Percentiles rank a stretch among this genome's conserved stretches.
Evolutionary conservation across 30 jellyfish, hydroid and myxozoan species (phyloP).

Genomic region (Catostylus mosaicus): DNA sequence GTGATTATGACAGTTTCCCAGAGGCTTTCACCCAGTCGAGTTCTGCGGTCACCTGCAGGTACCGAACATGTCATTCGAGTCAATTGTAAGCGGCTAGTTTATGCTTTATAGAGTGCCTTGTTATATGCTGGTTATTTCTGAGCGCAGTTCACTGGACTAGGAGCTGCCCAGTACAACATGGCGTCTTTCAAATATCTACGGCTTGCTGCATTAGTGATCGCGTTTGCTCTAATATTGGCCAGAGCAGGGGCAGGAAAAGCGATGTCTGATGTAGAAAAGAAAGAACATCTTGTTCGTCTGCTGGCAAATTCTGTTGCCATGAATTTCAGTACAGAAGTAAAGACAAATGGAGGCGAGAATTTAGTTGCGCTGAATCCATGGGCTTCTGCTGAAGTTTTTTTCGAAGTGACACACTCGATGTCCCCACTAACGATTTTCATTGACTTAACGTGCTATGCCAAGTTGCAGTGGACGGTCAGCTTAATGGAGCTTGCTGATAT

Average conservation of each 20-base stretch:
- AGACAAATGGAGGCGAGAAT: slow-evolving; percentile 42
- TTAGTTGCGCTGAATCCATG: slow-evolving; percentile 11
- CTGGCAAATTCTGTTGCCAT: slow-evolving; percentile 40
- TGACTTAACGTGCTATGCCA: slow-evolving; percentile 40
- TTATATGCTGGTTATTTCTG: slow-evolving; percentile 1
- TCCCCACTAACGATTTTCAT: slow-evolving; percentile 38
- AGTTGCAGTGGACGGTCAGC: slow-evolving; percentile 49
- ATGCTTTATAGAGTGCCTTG: neutral
- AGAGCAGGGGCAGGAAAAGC: neutral
- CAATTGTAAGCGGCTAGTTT: slow-evolving; percentile 42
- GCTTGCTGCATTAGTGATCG: neutral
- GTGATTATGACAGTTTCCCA: slow-evolving; percentile 37
- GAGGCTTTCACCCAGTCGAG: slow-evolving; percentile 40
- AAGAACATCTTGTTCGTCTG: slow-evolving; percentile 19
- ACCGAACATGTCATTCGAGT: slow-evolving; percentile 31
- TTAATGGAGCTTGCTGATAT: slow-evolving; percentile 23
- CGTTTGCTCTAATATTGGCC: neutral
- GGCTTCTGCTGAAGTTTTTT: slow-evolving; percentile 32
- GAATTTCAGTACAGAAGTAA: slow-evolving; percentile 22
- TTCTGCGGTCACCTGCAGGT: slow-evolving; percentile 66
- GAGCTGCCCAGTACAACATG: neutral
- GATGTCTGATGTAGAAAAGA: slow-evolving; percentile 14
- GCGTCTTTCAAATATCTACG: neutral
- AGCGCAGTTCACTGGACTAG: neutral
- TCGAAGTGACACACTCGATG: slow-evolving; percentile 23